Evolutionary conservation across 2,113 vertebrate species (phyloP).

Genomic region (Nothoprocta perdicaria): DNA sequence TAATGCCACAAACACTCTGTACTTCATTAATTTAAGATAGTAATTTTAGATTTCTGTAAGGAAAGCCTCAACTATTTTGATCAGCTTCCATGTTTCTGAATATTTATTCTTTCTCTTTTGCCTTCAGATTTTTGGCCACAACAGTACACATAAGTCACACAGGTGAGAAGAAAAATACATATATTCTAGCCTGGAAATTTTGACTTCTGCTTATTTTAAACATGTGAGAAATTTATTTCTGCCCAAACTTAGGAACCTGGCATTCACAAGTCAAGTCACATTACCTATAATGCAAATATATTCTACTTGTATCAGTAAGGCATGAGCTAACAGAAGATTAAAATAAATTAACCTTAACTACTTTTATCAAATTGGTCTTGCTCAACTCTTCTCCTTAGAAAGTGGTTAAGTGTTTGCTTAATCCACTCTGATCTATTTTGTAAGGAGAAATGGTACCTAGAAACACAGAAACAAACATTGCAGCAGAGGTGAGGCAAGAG

Average conservation of each 20-base stretch:
- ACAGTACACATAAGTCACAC: accelerated
- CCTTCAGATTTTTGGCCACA: background rate
- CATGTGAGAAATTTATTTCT: background rate
- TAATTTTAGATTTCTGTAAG: background rate
- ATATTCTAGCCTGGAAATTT: background rate
- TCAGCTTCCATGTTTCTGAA: background rate
- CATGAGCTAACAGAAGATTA: constrained; percentile 31
- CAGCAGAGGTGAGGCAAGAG: constrained; percentile 33
- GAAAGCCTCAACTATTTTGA: background rate
- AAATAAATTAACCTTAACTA: constrained; percentile 50
- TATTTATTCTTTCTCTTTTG: background rate
- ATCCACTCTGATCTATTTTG: constrained; percentile 44
- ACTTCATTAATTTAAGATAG: background rate
- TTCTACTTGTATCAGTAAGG: background rate
- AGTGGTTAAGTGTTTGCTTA: constrained; percentile 52
- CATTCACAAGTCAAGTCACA: background rate
- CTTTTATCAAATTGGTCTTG: constrained; percentile 51
- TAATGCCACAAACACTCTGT: background rate
- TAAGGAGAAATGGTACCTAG: constrained; percentile 28
- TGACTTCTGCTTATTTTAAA: background rate
- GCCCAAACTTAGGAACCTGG: background rate
- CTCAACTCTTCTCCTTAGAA: constrained; percentile 50
- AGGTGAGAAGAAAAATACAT: background rate
- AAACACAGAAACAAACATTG: constrained; percentile 67
- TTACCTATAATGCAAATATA: constrained; percentile 14